Conservation (phyloP, 1,140 invertebrate genomes). For the Papilio glaucus region DNA sequence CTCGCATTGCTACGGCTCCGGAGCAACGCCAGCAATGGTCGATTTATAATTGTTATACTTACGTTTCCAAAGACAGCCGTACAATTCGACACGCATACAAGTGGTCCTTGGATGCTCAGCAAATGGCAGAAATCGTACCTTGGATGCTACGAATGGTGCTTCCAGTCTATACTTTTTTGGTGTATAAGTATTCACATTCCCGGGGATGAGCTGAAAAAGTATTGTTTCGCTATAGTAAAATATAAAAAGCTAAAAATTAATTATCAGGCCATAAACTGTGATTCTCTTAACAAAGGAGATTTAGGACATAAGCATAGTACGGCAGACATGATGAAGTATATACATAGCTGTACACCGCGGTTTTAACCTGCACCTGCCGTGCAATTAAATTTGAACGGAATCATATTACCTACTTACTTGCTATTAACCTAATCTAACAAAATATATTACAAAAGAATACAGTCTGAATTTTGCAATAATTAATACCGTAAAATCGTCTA, state of each 20-base stretch:
- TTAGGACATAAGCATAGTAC: no score
- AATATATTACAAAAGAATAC: no score
- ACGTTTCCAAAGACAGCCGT: conserved; percentile 94
- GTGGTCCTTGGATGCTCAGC: conserved; percentile 94
- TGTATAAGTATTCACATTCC: conserved; percentile 94
- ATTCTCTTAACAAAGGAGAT: no score
- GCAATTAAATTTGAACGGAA: no score
- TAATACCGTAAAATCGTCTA: no score
- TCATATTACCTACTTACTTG: no score
- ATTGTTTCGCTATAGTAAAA: conserved; percentile 29
- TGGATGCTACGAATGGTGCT: conserved; percentile 92
- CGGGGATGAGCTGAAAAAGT: conserved; percentile 91
- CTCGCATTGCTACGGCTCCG: conserved; percentile 60
- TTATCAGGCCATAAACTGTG: no score
- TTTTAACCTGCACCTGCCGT: no score
- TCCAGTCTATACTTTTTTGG: conserved; percentile 91
- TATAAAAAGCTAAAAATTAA: neutral
- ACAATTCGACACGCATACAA: conserved; percentile 95
- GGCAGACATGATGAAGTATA: no score
- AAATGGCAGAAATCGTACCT: conserved; percentile 94
- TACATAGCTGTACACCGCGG: no score
- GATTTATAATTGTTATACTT: conserved; percentile 81
- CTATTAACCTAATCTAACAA: no score
- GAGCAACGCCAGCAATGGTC: conserved; percentile 61
- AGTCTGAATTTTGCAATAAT: no score